Base-by-base conservation (phyloP, 2,888 invertebrate genomes). In the Kuschelorhynchus macadamiae region DNA sequence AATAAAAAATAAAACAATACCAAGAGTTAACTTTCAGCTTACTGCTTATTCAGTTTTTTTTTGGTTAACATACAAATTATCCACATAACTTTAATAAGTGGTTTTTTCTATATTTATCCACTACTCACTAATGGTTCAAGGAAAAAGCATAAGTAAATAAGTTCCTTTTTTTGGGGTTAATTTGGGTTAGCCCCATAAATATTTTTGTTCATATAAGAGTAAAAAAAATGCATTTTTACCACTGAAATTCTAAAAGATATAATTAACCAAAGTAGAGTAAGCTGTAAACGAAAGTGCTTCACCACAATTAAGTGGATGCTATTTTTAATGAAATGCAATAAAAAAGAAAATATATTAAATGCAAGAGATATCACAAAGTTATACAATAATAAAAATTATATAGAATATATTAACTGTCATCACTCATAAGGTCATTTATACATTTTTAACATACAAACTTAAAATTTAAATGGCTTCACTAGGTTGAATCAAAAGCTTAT, bases 281-380 rank as follows among this genome's bases (percentile, higher is more conserved):
- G 36, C 52, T 12, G 36, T 33, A 52, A 52, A 52, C n/a, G 8
- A 18, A 44, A 3, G 3, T 18, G 20, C 17, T 32, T 50, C 3
- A n/a, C n/a, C n/a, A n/a, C n/a, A n/a, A n/a, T n/a, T n/a, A 49
- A 49, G 17, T 30, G 32, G 17, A 30, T 16, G 5, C 16, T 32
- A n/a, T 8, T 2, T 47, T 14, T 8, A 72, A 70, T 67, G 49
- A 18, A 36, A 57, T 46, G 14, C 1, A 41, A n/a, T 42, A 49
- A 50, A 49, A 50, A 46, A 32, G 47, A 56, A 41, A 67, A 47
- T 42, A 59, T 39, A 72, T 60, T 66, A 76, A 75, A 75, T 75
- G 73, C 74, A 76, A 63, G 63, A 68, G 71, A 79, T 80, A 80
- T 80, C 80, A 80, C 80, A 79, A 80, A 79, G 78, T 80, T 75